These are phyloP conservation scores for Ceraclea dissimilis DNA, from an alignment of 2,888 invertebrate species.

Conservation along the genomic window DNA sequence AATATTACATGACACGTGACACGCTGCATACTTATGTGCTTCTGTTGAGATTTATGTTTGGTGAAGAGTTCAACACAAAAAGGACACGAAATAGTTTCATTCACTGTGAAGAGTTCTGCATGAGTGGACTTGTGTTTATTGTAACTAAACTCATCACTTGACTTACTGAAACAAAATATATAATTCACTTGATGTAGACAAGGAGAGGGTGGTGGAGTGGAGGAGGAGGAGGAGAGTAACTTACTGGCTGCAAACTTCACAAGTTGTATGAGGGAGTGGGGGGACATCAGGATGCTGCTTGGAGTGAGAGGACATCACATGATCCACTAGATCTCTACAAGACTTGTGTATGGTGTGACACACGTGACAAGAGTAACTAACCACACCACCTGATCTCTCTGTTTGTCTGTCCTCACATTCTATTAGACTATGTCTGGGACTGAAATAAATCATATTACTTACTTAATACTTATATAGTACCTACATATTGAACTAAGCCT, in stretches of 20 bases:
- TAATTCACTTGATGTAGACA: background rate
- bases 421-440: background rate
- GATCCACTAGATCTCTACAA: background rate
- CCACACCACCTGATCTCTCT: background rate
- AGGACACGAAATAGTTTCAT: conserved; percentile 19
- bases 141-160: conserved; percentile 10
- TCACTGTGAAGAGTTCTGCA: conserved; percentile 13
- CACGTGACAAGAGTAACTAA: background rate
- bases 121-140: conserved; percentile 20
- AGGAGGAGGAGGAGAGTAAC: too few species aligned
- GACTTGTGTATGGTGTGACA: background rate
- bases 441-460: background rate
- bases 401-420: background rate
- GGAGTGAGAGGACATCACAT: background rate
- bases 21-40: conserved; percentile 19
- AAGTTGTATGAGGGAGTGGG: too few species aligned
- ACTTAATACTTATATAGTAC: background rate
- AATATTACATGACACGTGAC: too few species aligned
- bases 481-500: background rate
- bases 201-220: background rate
- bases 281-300: too few species aligned
- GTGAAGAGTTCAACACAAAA: conserved; percentile 19
- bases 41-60: conserved; percentile 15
- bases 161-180: conserved; percentile 18
- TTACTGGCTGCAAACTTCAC: background rate